These are phyloP conservation scores for Halocynthia aurantium DNA, from an alignment of 23 tunicate genomes.

Conservation along the genomic window DNA sequence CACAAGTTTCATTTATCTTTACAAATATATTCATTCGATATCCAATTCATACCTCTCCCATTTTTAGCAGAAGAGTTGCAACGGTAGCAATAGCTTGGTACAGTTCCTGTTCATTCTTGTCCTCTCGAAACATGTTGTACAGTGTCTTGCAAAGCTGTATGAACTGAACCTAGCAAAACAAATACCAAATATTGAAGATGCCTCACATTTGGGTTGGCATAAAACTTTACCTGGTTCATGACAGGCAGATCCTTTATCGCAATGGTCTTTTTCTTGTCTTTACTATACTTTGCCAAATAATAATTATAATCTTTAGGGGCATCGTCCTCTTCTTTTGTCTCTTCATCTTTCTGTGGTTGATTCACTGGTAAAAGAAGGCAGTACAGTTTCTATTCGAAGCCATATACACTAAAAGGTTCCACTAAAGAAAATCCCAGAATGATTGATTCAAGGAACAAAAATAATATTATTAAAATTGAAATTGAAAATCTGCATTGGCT, in stretches of 20 bases:
- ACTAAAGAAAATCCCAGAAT: too few relatives aligned
- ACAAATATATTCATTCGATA: too few relatives aligned
- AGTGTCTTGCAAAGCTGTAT: slow-evolving; percentile 83
- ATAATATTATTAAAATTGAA: too few relatives aligned
- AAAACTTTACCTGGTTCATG: slow-evolving; percentile 44
- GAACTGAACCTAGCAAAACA: slow-evolving; percentile 63
- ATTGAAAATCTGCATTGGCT: too few relatives aligned
- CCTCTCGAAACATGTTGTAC: slow-evolving; percentile 85
- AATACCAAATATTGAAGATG: not conserved
- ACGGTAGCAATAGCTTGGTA: slow-evolving; percentile 72
- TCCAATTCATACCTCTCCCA: slow-evolving; percentile 98
- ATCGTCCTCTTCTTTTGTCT: not conserved
- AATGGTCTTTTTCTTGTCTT: slow-evolving; percentile 13
- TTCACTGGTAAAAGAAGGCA: too few relatives aligned
- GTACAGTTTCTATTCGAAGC: too few relatives aligned
- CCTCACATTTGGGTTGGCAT: not conserved
- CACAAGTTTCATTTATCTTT: too few relatives aligned
- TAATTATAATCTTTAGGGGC: slow-evolving; percentile 62
- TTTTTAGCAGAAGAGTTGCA: slow-evolving; percentile 64
- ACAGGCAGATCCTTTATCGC: slow-evolving; percentile 39
- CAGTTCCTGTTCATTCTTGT: slow-evolving; percentile 58
- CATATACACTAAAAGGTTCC: too few relatives aligned
- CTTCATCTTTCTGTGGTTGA: too few relatives aligned
- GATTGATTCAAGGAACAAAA: too few relatives aligned
- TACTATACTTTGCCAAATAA: slow-evolving; percentile 40